These are phyloP conservation scores for Psittacula echo DNA, from an alignment of 2,797 vertebrate genomes.

Conservation along the genomic window DNA sequence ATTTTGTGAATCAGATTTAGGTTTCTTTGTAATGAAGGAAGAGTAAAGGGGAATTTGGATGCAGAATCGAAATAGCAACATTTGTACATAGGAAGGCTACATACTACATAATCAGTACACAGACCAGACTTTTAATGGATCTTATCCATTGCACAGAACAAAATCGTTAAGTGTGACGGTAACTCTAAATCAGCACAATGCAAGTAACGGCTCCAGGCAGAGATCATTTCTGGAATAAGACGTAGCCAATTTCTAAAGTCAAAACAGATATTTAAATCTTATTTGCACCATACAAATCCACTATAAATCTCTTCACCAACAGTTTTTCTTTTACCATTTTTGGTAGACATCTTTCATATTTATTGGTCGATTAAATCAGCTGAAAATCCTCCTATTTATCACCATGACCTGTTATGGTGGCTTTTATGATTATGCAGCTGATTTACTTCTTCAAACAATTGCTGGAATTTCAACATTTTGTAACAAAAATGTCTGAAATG, in stretches of 20 bases:
- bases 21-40: not conserved
- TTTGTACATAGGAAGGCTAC: not conserved
- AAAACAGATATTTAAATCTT: not conserved
- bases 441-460: not conserved
- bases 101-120: not conserved
- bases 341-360: not conserved
- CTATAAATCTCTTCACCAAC: not conserved
- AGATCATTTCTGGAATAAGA: not conserved
- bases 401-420: not conserved
- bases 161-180: rapidly evolving
- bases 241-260: not conserved
- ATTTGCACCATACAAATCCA: not conserved
- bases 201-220: not conserved
- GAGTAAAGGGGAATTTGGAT: not conserved
- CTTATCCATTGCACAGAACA: not conserved
- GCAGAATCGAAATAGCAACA: not conserved
- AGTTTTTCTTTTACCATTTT: not conserved
- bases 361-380: not conserved
- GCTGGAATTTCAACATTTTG: not conserved
- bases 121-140: not conserved
- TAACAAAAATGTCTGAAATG: not conserved
- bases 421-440: not conserved
- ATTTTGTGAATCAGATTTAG: not conserved
- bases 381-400: not conserved
- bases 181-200: not conserved